These are phyloP conservation scores for Lordiphosa stackelbergi DNA, from an alignment of 1,140 invertebrate species.

Conservation along the genomic window DNA sequence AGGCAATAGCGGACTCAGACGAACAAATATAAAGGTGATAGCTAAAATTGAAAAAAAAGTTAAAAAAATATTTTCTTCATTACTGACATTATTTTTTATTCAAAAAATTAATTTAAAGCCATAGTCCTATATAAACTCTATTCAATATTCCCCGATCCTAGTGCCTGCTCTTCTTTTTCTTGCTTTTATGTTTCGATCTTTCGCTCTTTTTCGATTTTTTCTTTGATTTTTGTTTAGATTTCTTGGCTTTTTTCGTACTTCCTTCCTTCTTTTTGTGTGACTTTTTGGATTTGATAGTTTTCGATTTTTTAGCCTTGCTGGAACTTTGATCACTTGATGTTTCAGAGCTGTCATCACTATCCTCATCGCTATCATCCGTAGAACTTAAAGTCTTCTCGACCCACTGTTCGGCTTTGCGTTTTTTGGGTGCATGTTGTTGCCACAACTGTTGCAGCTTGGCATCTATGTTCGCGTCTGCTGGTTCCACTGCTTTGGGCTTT, in stretches of 20 bases:
- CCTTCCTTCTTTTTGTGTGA: constrained; percentile 38
- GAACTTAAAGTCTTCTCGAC: constrained; percentile 43
- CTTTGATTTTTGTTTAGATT: constrained; percentile 50
- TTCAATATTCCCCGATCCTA: neutral
- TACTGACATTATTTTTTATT: too few relatives aligned
- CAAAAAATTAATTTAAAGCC: constrained; percentile 8
- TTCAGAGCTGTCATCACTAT: constrained; percentile 29
- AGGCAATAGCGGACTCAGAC: too few relatives aligned
- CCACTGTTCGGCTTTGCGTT: constrained; percentile 49
- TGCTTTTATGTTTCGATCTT: constrained; percentile 44
- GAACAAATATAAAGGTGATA: too few relatives aligned
- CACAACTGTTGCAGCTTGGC: constrained; percentile 54
- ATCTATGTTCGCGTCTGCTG: constrained; percentile 39
- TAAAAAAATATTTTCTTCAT: too few relatives aligned
- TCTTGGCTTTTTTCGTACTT: constrained; percentile 54
- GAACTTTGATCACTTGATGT: constrained; percentile 23
- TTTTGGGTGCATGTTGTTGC: constrained; percentile 47
- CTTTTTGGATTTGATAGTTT: constrained; percentile 42
- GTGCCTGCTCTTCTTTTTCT: constrained; percentile 58
- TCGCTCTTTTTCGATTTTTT: constrained; percentile 70
- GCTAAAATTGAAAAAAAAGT: too few relatives aligned
- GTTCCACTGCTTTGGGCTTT: neutral
- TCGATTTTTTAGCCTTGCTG: constrained; percentile 29
- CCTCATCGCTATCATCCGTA: constrained; percentile 35
- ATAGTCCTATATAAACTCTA: too few relatives aligned